These are phyloP conservation scores for Tetragnatha versicolor DNA, from an alignment of 1,140 invertebrate species.

Conservation along the genomic window DNA sequence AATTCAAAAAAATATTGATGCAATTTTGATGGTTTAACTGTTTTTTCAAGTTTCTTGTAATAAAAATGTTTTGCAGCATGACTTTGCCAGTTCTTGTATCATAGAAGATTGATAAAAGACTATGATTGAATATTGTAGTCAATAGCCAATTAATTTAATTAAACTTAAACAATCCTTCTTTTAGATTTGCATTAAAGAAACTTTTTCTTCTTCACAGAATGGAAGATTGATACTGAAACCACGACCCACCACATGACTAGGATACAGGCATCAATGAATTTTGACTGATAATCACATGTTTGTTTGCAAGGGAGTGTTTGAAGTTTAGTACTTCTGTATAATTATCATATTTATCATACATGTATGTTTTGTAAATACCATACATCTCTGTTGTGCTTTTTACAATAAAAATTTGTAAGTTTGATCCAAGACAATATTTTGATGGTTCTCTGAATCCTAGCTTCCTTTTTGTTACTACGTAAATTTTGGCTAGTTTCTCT, in stretches of 20 bases:
- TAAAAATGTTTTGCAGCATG: no score
- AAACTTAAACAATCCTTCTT: no score
- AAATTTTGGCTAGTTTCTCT: no score
- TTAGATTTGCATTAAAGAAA: no score
- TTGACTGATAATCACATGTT: neutral
- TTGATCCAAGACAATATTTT: no score
- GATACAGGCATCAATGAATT: neutral
- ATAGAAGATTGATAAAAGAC: no score
- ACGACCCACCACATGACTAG: slow-evolving; percentile 55
- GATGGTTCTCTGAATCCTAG: no score
- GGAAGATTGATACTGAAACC: slow-evolving; percentile 59
- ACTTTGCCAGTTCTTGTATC: no score
- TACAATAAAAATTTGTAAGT: slow-evolving; percentile 34
- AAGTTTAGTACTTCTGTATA: neutral
- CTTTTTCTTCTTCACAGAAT: slow-evolving; percentile 50
- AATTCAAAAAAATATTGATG: no score
- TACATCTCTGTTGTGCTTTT: neutral
- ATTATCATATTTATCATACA: slow-evolving; percentile 6
- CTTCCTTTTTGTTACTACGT: no score
- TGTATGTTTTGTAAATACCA: slow-evolving; percentile 30
- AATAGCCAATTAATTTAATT: neutral
- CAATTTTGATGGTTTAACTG: no score
- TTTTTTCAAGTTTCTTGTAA: no score
- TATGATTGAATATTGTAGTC: neutral
- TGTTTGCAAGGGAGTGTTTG: slow-evolving; percentile 23